phyloP scores from a whole-genome alignment of 2,113 vertebrate genomes.

The Petromus typicus region DNA sequence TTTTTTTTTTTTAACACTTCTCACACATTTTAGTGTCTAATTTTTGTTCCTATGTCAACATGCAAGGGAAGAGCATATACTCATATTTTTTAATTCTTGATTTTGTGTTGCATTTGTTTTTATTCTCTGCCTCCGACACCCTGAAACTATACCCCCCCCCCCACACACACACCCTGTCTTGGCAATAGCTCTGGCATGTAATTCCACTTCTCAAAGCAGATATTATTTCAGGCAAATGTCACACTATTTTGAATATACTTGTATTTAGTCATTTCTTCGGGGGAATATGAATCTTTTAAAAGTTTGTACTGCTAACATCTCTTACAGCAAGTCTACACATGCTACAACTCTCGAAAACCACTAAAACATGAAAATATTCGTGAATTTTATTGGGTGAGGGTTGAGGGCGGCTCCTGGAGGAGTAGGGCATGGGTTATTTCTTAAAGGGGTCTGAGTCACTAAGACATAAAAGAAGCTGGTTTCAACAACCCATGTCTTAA shows the following conservation, averaged over 20 bases:
- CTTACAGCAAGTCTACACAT: neutral
- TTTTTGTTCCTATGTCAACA: conserved; percentile 30
- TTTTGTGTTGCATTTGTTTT: conserved; percentile 30
- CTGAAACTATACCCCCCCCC: neutral
- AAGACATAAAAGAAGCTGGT: neutral
- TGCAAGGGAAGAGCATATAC: neutral
- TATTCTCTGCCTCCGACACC: neutral
- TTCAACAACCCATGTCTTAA: neutral
- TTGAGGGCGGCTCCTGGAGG: neutral
- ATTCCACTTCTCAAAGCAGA: neutral
- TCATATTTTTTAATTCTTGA: neutral
- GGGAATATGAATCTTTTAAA: neutral
- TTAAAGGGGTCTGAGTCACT: neutral
- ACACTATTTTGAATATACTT: neutral
- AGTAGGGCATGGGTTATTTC: neutral
- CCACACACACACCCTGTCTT: no score
- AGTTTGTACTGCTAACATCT: neutral
- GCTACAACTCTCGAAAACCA: conserved; percentile 32
- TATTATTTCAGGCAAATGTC: neutral
- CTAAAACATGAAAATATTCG: neutral
- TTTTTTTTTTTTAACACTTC: neutral
- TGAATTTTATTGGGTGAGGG: neutral
- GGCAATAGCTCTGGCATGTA: neutral
- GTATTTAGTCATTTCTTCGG: neutral
- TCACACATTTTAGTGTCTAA: neutral